Percentiles rank a stretch among this genome's conserved stretches.
Conservation (phyloP, 2,113 vertebrate species). For the Rafetus swinhoei region DNA sequence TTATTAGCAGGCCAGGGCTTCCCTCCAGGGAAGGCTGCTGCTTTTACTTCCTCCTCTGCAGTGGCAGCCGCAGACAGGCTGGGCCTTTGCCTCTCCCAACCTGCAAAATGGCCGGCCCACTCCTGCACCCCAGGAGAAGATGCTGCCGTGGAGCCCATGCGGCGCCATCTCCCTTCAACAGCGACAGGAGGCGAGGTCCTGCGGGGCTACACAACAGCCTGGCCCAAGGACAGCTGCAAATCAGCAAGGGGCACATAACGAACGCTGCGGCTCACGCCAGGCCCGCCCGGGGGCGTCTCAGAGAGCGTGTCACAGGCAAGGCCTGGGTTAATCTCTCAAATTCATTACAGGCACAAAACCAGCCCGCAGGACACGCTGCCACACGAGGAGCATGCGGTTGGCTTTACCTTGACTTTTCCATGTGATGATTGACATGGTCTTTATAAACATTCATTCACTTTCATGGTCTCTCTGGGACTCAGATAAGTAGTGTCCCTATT, state of each 20-base stretch:
- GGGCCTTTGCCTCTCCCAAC: rapidly evolving
- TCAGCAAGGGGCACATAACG: rapidly evolving
- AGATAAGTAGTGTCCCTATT: background rate
- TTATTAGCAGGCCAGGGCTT: background rate
- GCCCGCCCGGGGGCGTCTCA: rapidly evolving
- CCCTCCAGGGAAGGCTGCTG: background rate
- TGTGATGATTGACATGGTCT: background rate
- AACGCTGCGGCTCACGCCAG: rapidly evolving
- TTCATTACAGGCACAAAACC: rapidly evolving
- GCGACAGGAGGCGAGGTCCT: rapidly evolving
- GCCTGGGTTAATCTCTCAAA: rapidly evolving
- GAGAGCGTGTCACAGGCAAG: background rate
- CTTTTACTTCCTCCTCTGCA: background rate
- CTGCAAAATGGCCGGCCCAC: rapidly evolving
- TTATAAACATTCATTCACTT: rapidly evolving
- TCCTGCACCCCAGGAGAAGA: rapidly evolving
- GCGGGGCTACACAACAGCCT: rapidly evolving
- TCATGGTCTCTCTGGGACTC: background rate
- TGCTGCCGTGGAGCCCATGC: background rate
- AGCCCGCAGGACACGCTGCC: rapidly evolving
- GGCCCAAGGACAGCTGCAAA: background rate
- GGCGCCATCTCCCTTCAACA: rapidly evolving
- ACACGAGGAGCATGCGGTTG: rapidly evolving
- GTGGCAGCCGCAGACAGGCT: background rate
- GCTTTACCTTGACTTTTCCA: background rate